Conservation (phyloP, 2,888 invertebrate species). For the Meiosimyza decipiens region DNA sequence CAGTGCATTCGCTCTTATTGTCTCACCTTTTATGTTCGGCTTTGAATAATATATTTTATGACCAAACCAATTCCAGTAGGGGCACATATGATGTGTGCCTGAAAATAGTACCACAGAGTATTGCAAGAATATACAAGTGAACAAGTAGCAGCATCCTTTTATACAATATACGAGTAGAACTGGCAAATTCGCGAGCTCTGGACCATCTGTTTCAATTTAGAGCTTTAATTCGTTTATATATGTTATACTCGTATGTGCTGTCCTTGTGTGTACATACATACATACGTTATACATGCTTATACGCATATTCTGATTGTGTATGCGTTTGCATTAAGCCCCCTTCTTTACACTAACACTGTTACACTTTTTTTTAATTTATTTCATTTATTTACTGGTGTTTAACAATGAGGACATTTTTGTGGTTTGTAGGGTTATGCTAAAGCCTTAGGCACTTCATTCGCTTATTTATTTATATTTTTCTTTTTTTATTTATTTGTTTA, state of each 20-base stretch:
- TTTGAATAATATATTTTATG: too few species aligned
- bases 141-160: constrained; percentile 22
- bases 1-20: too few species aligned
- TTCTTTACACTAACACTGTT: background rate
- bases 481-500: constrained; percentile 5
- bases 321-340: background rate
- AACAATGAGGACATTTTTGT: constrained; percentile 36
- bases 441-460: constrained; percentile 24
- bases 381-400: constrained; percentile 14
- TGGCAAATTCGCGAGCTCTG: constrained; percentile 21
- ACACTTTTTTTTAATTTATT: constrained; percentile 11
- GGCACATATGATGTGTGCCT: background rate
- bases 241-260: constrained; percentile 9
- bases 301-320: background rate
- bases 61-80: too few species aligned
- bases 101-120: background rate
- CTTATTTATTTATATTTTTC: constrained; percentile 34
- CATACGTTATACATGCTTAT: background rate
- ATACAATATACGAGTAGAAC: constrained; percentile 16
- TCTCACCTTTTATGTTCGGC: too few species aligned
- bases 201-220: constrained; percentile 40
- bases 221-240: constrained; percentile 37
- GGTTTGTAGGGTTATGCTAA: background rate
- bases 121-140: constrained; percentile 18
- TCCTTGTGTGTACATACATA: background rate